Percentiles rank a stretch among this genome's conserved stretches.
phyloP scores from a whole-genome alignment of 1,140 invertebrate genomes.

The Eriocheir sinensis region DNA sequence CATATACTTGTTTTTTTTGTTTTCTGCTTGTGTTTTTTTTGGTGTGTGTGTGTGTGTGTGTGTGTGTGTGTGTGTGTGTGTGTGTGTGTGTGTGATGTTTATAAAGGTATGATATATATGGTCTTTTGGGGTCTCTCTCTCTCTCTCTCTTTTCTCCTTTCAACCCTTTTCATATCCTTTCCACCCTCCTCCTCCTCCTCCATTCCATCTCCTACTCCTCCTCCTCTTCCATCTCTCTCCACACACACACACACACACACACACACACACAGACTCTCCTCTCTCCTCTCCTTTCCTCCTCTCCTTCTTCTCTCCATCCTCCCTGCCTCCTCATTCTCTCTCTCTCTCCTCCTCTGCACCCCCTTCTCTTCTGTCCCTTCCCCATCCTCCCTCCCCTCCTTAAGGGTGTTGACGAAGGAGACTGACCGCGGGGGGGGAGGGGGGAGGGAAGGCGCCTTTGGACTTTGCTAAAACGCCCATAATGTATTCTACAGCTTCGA shows the following conservation, averaged over 20 bases:
- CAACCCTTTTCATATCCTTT: background rate
- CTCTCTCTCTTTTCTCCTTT: background rate
- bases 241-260: no score
- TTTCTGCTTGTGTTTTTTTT: background rate
- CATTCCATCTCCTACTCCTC: constrained; percentile 1
- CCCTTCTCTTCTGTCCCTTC: background rate
- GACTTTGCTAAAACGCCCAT: constrained; percentile 13
- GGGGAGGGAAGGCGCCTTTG: constrained; percentile 3
- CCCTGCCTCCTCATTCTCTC: background rate
- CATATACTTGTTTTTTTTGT: no score
- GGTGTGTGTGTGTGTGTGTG: background rate
- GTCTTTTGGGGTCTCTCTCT: background rate
- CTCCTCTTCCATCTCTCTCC: background rate
- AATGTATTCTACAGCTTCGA: constrained; percentile 5
- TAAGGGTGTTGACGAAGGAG: constrained; percentile 22
- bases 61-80: background rate
- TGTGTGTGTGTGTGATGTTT: background rate
- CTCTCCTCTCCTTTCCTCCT: background rate
- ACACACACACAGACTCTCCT: background rate
- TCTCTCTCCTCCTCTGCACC: background rate
- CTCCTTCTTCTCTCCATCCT: background rate
- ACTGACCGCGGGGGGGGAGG: constrained; percentile 1
- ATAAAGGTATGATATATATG: no score
- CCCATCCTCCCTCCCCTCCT: background rate
- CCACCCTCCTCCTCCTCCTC: constrained; percentile 1